Percentiles rank a stretch among this genome's conserved stretches.
phyloP scores from a whole-genome alignment of 2,113 vertebrate genomes.

The Rhynchopsitta pachyrhyncha region DNA sequence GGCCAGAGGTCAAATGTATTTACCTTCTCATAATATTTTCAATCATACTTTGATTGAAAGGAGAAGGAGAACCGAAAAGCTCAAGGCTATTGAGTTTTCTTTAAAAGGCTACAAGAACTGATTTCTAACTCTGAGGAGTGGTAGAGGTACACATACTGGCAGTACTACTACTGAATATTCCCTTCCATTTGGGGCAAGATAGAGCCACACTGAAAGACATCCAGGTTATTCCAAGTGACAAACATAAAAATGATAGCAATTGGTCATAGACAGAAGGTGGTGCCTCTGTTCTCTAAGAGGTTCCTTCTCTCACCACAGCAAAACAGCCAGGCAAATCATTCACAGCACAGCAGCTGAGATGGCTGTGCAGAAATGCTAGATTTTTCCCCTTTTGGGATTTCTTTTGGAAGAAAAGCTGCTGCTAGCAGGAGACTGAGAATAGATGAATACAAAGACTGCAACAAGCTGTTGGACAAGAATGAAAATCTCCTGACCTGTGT shows the following conservation, averaged over 20 bases:
- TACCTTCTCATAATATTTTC: background rate
- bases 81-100: background rate
- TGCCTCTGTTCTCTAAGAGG: background rate
- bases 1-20: background rate
- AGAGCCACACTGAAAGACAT: background rate
- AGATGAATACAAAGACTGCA: background rate
- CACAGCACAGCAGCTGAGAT: fast-evolving
- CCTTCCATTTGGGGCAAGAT: background rate
- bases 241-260: background rate
- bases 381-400: background rate
- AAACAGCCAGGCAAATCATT: background rate
- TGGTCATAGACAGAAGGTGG: background rate
- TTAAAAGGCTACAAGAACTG: background rate
- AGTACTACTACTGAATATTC: background rate
- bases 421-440: background rate
- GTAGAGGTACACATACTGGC: background rate
- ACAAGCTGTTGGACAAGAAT: background rate
- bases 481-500: background rate
- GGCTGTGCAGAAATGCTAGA: background rate
- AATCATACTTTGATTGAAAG: background rate
- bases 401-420: background rate
- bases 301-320: background rate
- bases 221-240: background rate
- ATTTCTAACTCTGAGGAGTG: background rate
- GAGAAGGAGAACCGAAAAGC: background rate